Evolutionary conservation across 2,797 vertebrate species (phyloP).

Genomic region (Lacerta bilineata): DNA sequence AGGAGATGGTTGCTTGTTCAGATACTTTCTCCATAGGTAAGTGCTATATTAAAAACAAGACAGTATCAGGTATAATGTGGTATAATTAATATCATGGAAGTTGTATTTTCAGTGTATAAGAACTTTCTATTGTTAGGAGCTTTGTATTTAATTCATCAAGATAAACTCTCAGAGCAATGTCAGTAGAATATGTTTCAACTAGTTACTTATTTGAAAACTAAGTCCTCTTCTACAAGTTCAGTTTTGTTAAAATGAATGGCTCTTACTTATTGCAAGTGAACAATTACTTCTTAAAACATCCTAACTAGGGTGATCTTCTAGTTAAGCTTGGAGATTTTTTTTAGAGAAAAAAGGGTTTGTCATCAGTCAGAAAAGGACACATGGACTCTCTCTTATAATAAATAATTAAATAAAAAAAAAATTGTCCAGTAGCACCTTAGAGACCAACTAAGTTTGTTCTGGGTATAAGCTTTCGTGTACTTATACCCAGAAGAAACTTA

Average conservation of each 20-base stretch:
- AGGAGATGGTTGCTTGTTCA: background rate
- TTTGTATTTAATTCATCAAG: background rate
- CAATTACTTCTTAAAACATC: conserved; percentile 25
- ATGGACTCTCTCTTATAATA: too few relatives aligned
- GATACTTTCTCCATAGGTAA: background rate
- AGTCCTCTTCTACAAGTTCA: conserved; percentile 40
- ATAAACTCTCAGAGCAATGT: background rate
- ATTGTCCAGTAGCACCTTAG: too few relatives aligned
- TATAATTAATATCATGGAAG: conserved; percentile 14
- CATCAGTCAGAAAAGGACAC: too few relatives aligned
- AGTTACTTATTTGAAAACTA: conserved; percentile 24
- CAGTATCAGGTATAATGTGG: background rate
- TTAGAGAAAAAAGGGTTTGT: background rate
- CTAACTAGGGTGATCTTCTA: conserved; percentile 26
- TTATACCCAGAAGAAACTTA: too few relatives aligned
- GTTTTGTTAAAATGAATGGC: background rate
- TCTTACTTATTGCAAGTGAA: conserved; percentile 20
- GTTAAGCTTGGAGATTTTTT: background rate
- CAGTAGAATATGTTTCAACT: conserved; percentile 28
- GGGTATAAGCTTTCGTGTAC: too few relatives aligned
- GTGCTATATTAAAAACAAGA: background rate
- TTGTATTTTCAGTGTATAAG: background rate
- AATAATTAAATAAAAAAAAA: too few relatives aligned
- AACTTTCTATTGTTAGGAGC: background rate
- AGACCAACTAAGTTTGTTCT: too few relatives aligned